Conservation (phyloP, 2,797 vertebrate species). For the Macropodus opercularis region DNA sequence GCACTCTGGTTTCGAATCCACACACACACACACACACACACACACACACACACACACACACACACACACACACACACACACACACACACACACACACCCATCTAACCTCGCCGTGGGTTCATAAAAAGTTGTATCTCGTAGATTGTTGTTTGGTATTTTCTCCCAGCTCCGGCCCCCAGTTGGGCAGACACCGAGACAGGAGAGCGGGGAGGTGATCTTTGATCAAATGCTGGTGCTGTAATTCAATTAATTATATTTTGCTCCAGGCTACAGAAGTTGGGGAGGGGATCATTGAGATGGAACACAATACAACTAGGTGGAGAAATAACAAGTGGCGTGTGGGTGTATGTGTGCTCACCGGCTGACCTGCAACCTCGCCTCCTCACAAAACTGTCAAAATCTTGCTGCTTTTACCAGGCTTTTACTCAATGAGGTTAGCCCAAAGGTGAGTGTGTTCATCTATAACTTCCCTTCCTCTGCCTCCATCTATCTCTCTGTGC, state of each 20-base stretch:
- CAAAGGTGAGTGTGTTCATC: slow-evolving; percentile 74
- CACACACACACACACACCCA: too few relatives aligned
- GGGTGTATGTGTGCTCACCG: slow-evolving; percentile 25
- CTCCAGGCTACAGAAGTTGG: slow-evolving; percentile 49
- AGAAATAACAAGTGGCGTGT: slow-evolving; percentile 64
- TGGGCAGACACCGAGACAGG: slow-evolving; percentile 16
- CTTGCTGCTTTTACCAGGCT: slow-evolving; percentile 66
- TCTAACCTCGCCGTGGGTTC: slow-evolving; percentile 37
- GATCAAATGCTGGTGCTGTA: slow-evolving; percentile 45
- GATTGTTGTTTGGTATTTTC: slow-evolving; percentile 43
- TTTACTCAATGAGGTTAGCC: slow-evolving; percentile 81
- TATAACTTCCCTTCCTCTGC: slow-evolving; percentile 58
- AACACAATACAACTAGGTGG: slow-evolving; percentile 55
- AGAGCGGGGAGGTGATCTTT: slow-evolving; percentile 44
- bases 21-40: too few relatives aligned
- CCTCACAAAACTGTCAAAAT: slow-evolving; percentile 76
- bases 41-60: too few relatives aligned
- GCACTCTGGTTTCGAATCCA: slow-evolving; percentile 35
- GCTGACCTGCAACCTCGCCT: slow-evolving; percentile 65
- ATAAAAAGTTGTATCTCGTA: slow-evolving; percentile 50
- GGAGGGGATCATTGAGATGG: slow-evolving; percentile 47
- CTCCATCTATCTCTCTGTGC: slow-evolving; percentile 42
- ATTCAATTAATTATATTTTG: slow-evolving; percentile 70
- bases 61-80: too few relatives aligned
- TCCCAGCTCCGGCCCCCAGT: slow-evolving; percentile 16